Conservation (phyloP, 2,797 vertebrate genomes). For the Oophaga sylvatica region DNA sequence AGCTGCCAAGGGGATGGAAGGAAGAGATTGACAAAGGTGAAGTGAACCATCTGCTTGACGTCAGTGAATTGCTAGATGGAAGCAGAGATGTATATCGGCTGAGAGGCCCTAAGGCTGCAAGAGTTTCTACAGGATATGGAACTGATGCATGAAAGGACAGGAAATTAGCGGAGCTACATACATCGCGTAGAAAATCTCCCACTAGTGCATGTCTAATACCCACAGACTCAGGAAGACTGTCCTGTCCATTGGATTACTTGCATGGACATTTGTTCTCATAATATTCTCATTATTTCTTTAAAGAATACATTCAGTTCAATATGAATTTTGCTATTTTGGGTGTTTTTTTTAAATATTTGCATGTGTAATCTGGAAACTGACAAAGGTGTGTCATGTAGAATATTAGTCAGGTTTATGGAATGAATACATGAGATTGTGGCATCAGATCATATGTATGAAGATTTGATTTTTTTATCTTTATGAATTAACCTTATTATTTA, state of each 20-base stretch:
- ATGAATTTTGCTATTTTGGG: not conserved
- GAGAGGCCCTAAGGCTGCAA: constrained; percentile 30
- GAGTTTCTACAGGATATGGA: constrained; percentile 36
- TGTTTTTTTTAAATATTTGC: not conserved
- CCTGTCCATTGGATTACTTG: not conserved
- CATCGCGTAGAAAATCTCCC: constrained; percentile 13
- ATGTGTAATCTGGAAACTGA: not conserved
- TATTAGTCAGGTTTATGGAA: not conserved
- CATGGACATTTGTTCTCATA: not conserved
- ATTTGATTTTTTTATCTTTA: too few species aligned
- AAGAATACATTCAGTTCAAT: not conserved
- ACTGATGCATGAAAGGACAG: constrained; percentile 27
- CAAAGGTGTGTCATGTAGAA: not conserved
- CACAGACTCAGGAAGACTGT: constrained; percentile 36
- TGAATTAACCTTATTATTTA: too few species aligned
- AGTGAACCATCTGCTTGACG: constrained; percentile 27
- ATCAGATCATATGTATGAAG: not conserved
- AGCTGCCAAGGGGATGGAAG: constrained; percentile 28
- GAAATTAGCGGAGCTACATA: constrained; percentile 15
- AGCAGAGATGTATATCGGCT: constrained; percentile 18
- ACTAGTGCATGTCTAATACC: constrained; percentile 14
- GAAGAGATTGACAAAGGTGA: constrained; percentile 37
- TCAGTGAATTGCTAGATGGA: constrained; percentile 35
- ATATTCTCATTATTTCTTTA: not conserved
- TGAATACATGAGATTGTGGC: not conserved